Percentiles rank a stretch among this genome's conserved stretches.
Conservation (phyloP, 2,888 invertebrate species). For the Mesopsocus fuscifrons region DNA sequence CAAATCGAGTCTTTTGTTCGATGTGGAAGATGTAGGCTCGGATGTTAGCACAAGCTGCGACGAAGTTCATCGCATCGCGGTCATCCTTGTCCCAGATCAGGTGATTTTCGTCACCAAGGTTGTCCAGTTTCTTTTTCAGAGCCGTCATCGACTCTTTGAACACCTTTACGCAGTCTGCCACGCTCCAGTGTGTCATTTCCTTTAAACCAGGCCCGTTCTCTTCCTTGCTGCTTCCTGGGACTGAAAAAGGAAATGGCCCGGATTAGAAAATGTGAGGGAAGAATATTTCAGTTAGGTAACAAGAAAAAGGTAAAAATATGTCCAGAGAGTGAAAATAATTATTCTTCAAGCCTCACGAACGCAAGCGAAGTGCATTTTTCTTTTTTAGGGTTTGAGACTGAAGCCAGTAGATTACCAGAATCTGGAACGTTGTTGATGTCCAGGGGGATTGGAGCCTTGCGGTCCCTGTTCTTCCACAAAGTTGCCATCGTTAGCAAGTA, state of each 20-base stretch:
- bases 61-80: constrained; percentile 83
- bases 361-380: too few relatives aligned
- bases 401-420: too few relatives aligned
- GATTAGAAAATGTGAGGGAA: not conserved
- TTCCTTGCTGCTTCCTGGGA: constrained; percentile 32
- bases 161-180: constrained; percentile 50
- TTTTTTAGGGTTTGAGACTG: too few relatives aligned
- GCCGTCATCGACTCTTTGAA: constrained; percentile 46
- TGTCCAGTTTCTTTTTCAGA: constrained; percentile 36
- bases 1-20: constrained; percentile 67
- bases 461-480: constrained; percentile 62
- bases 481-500: constrained; percentile 89
- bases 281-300: not conserved
- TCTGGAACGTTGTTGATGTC: constrained; percentile 41
- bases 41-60: constrained; percentile 86
- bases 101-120: constrained; percentile 37
- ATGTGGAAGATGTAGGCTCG: constrained; percentile 83
- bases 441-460: constrained; percentile 67
- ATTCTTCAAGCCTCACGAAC: too few relatives aligned
- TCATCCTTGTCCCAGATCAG: constrained; percentile 98
- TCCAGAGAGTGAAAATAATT: too few relatives aligned
- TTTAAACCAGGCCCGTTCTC: constrained; percentile 33
- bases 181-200: constrained; percentile 63
- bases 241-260: constrained; percentile 17
- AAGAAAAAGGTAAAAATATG: not conserved